Base-by-base conservation (phyloP, 2,797 vertebrate species). In the Eulemur mongoz region DNA sequence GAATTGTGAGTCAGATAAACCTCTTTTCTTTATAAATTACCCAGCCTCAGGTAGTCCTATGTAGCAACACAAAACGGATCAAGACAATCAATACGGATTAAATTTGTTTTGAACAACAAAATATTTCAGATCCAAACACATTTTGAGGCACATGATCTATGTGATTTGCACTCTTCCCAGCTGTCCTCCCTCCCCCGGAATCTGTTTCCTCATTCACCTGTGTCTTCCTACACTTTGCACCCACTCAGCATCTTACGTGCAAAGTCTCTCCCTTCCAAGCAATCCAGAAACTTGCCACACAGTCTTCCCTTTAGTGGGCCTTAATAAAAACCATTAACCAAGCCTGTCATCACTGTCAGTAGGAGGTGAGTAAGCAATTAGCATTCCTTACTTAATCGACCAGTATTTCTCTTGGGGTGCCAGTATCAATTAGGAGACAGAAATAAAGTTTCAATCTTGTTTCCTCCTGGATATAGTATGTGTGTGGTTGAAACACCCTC, bases 251-350 rank as follows among this genome's bases (percentile, higher is more conserved):
- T 52, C 69, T 27, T 27, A 5, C 25, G 50, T 45, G 50, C 78
- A 81, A 38, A 94, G 2, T 27, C 43, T 89, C 63, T 91, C 69
- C 82, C 23, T 92, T 78, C 57, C 35, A 48, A 45, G 35, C 63
- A 80, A 81, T 10, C 13, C 27, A 52, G 86, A 80, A 82, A 25
- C 50, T 79, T 75, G 69, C 40, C 35, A 38, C 83, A 35, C 18
- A 30, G 25, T 40, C 72, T 96, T 91, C 63, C 35, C 86, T 82
- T 95, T 94, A 89, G 78, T 43, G 83, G 43, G 45, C 43, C 76
- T 88, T 88, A 89, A 79, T 90, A 95, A 90, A 94, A 96, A 85
- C 63, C 43, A 67, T 87, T 92, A 78, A 87, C 87, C 59, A 84
- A 94, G 87, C 23, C 84, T 65, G 83, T 81, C 86, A 50, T 94